A percentile compares a stretch with the other conserved stretches of the same genome.
Evolutionary conservation across 2,797 vertebrate genomes (phyloP).

Genomic region (Hydrocynus forskahlii): DNA sequence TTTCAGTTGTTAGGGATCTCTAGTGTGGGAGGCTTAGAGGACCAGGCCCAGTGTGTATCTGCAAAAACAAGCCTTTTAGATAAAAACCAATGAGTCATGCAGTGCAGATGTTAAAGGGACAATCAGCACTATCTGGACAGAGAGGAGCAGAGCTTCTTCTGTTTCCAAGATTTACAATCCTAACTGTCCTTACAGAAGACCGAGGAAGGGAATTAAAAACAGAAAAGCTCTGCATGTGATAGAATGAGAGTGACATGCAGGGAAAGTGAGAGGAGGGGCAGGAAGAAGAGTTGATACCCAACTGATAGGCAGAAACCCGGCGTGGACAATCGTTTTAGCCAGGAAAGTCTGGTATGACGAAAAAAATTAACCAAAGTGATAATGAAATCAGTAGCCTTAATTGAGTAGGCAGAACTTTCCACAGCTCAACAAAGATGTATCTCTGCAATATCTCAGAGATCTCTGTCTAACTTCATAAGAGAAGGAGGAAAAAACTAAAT

Average conservation of each 20-base stretch:
- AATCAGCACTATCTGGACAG: constrained; percentile 30
- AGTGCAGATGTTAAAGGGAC: constrained; percentile 38
- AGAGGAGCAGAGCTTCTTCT: constrained; percentile 37
- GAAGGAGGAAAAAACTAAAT: background rate
- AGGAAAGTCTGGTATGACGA: background rate
- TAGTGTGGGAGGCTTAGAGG: constrained; percentile 24
- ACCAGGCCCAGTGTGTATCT: constrained; percentile 46
- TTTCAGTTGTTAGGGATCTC: constrained; percentile 21
- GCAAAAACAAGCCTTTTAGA: constrained; percentile 55
- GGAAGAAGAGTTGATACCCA: constrained; percentile 9
- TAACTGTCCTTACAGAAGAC: constrained; percentile 5
- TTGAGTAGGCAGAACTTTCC: background rate
- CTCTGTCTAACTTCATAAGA: too few relatives aligned
- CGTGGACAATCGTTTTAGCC: constrained; percentile 1
- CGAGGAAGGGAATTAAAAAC: background rate
- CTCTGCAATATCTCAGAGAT: background rate
- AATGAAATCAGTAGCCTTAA: background rate
- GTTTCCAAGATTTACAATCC: constrained; percentile 28
- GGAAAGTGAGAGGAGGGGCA: constrained; percentile 23
- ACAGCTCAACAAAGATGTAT: background rate
- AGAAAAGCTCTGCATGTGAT: constrained; percentile 9
- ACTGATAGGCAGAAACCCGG: constrained; percentile 27
- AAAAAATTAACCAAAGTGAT: background rate
- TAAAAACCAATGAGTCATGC: constrained; percentile 50
- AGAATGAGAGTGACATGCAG: constrained; percentile 25